Conservation (phyloP, 1,140 invertebrate genomes). For the Pygmarrhopalites habei region DNA sequence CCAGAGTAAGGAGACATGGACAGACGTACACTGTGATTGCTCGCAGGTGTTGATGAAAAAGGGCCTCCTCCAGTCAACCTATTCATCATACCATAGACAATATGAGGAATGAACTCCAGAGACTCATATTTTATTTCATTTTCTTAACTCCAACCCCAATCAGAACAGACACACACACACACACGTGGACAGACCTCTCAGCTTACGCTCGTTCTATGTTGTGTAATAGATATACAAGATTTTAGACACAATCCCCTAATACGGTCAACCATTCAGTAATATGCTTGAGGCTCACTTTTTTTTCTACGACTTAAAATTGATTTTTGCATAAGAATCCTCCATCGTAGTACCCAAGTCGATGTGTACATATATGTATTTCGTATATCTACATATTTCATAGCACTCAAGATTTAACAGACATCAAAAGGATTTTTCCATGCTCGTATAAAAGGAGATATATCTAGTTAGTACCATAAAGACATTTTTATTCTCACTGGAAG, state of each 20-base stretch:
- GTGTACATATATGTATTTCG: not conserved
- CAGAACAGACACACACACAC: too few relatives aligned
- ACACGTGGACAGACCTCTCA: too few relatives aligned
- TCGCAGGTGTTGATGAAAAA: conserved; percentile 28
- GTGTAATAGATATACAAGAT: too few relatives aligned
- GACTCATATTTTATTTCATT: too few relatives aligned
- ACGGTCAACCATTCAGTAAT: not conserved
- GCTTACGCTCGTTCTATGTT: too few relatives aligned
- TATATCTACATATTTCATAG: too few relatives aligned
- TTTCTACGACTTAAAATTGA: not conserved
- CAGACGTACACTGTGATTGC: conserved; percentile 46
- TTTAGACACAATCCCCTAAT: too few relatives aligned
- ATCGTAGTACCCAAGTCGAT: not conserved
- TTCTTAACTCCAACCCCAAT: too few relatives aligned
- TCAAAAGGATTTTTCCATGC: not conserved
- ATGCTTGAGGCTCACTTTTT: not conserved
- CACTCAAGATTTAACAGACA: too few relatives aligned
- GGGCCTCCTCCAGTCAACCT: conserved; percentile 8
- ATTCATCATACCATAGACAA: conserved; percentile 6
- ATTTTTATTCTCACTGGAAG: not conserved
- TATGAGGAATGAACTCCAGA: not conserved
- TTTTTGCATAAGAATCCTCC: conserved; percentile 1
- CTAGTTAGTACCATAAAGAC: not conserved
- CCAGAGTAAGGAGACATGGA: conserved; percentile 48
- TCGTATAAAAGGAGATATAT: not conserved